phyloP scores from a whole-genome alignment of 1,140 invertebrate species.

The Macrosteles quadrilineatus region DNA sequence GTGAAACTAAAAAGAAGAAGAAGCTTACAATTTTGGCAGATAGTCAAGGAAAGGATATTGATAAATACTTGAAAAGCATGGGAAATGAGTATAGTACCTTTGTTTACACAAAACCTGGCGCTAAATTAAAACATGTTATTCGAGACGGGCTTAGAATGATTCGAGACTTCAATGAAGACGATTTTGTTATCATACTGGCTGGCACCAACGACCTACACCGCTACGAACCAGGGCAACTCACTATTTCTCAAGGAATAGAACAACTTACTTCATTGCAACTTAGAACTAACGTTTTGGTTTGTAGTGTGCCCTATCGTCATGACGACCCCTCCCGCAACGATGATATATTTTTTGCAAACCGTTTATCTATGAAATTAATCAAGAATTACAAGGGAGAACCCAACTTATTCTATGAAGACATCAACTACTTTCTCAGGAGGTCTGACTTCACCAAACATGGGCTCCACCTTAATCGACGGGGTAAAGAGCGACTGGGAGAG shows the following conservation, averaged over 20 bases:
- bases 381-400: constrained; percentile 1
- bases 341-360: constrained; percentile 10
- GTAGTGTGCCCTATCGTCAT: constrained; percentile 10
- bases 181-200: constrained; percentile 1
- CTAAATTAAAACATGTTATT: constrained; percentile 17
- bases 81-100: constrained; percentile 3
- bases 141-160: constrained; percentile 1
- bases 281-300: constrained; percentile 17
- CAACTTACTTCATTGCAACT: background rate
- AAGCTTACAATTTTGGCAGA: background rate
- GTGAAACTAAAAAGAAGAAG: background rate
- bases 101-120: constrained; percentile 6
- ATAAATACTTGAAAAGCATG: background rate
- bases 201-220: constrained; percentile 5
- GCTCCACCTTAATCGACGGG: constrained; percentile 25
- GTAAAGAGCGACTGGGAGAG: constrained; percentile 20
- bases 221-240: background rate
- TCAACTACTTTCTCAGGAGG: constrained; percentile 23
- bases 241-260: background rate
- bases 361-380: background rate
- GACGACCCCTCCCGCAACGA: constrained; percentile 17
- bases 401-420: constrained; percentile 13
- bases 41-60: constrained; percentile 14
- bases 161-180: constrained; percentile 2
- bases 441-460: constrained; percentile 24